Evolutionary conservation across 2,113 vertebrate genomes (phyloP), one percentile per base, ranked within the genome.

Genomic region (Muntiacus muntjak): DNA sequence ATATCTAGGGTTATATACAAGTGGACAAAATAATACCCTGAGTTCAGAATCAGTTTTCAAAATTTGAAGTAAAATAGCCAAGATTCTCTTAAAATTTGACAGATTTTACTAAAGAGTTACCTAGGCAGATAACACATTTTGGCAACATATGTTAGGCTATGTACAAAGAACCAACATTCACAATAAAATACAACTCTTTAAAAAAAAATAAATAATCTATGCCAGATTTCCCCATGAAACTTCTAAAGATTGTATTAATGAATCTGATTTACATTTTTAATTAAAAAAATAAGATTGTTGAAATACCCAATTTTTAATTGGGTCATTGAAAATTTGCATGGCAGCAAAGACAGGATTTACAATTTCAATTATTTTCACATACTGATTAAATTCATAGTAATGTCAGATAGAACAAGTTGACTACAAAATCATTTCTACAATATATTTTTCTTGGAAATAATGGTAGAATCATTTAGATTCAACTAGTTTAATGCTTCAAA

Each of bases 51-150:
- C 33, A 96, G 82, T 84, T 95, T 76, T 96, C 95, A 97, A 98
- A 81, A 93, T 94, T 95, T 92, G 87, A 15, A 89, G 62, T 90
- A 98, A 98, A 97, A 92, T 96, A 95, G 36, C 97, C 97, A 98
- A 96, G 57, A 97, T 89, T 94, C 93, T 97, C 98, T 98, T 98
- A 98, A 95, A 98, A 94, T 23, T 81, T 98, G 95, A 98, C 97
- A 98, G 2, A 98, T 98, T 98, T 98, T 98, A 91, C 85, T 97
- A 50, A 96, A 97, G 95, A 98, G 96, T 95, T 98, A 97, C 58
- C 98, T 95, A 45, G 98, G 97, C 97, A 98, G 91, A 98, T 98
- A 99, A 98, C 98, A 98, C 97, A 47, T 98, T 98, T 98, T 98
- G 94, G 97, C 89, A 93, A 98, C 96, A 98, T 96, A 95, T 97